Base-by-base conservation (phyloP, 37 sponge, comb jelly and placozoan species). In the Geodia barretti region DNA sequence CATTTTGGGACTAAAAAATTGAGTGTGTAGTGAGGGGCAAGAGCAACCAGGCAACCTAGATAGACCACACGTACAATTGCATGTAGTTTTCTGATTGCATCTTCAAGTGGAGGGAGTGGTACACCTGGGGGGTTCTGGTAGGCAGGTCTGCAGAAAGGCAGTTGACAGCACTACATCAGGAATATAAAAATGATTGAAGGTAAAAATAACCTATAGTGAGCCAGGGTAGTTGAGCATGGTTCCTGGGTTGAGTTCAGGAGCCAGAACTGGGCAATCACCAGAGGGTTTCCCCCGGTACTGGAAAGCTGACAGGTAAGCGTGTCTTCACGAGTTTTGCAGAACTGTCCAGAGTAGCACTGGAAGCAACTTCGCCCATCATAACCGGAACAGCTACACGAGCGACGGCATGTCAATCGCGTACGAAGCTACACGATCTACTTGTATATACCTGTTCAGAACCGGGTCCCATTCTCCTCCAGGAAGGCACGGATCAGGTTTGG, bases 381-480 rank as follows among this genome's bases (percentile, higher is more conserved):
- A 4, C 78, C 78, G 14, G 64, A 23, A 41, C 78, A 77, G 4
- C 78, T 77, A 26, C 5, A 59, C 25, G 25, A n/a, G 11, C 11
- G 14, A 66, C 14, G 30, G 24, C 30, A 19, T 29, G 14, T 11
- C 34, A 33, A 72, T 72, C 19, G 21, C 4, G 11, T 39, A 25
- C 7, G 41, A 72, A 39, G n/a, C 5, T 37, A 39, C 14, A 35
- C 11, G 9, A 72, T 20, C 25, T 17, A 41, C 4, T 19, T 47
- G 25, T 14, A 26, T 20, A 35, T 9, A 77, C 78, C 65, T 77
- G 8, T 62, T 60, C 39, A 77, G 65, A 9, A 77, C 24, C 3
- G 78, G 64, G 65, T 77, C 78, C 64, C 64, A 77, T 26, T 23
- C 40, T 29, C 78, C 78, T 62, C 78, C 78, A 14, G 78, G 78